Evolutionary conservation across 2,797 vertebrate genomes (phyloP).

Genomic region (Lacerta agilis): DNA sequence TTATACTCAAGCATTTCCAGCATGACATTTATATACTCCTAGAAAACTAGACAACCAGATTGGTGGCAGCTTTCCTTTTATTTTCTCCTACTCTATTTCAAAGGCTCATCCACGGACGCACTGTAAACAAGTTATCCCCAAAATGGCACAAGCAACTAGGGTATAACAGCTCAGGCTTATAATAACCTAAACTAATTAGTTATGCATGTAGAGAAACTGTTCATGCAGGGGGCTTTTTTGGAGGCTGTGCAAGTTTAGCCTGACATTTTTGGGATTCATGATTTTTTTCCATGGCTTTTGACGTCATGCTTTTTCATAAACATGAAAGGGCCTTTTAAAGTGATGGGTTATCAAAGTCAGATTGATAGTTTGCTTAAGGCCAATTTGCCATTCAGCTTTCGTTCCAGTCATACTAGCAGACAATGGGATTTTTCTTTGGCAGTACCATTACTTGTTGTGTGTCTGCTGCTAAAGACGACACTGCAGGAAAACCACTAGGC

Average conservation of each 20-base stretch:
- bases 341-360: slow-evolving; percentile 87
- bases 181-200: slow-evolving; percentile 88
- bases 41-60: slow-evolving; percentile 50
- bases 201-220: slow-evolving; percentile 86
- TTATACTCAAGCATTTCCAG: slow-evolving; percentile 99
- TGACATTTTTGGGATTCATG: slow-evolving; percentile 87
- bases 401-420: slow-evolving; percentile 92
- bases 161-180: slow-evolving; percentile 79
- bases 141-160: slow-evolving; percentile 70
- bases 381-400: slow-evolving; percentile 94
- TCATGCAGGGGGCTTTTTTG: slow-evolving; percentile 82
- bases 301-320: slow-evolving; percentile 88
- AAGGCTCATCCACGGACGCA: slow-evolving; percentile 61
- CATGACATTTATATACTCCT: slow-evolving; percentile 77
- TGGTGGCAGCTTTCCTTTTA: slow-evolving; percentile 55
- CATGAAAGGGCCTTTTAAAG: slow-evolving; percentile 92
- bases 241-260: slow-evolving; percentile 81
- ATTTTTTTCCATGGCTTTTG: slow-evolving; percentile 83
- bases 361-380: slow-evolving; percentile 91
- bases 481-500: slow-evolving; percentile 68
- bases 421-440: slow-evolving; percentile 93
- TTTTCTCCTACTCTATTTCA: slow-evolving; percentile 59
- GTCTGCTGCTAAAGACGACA: slow-evolving; percentile 74
- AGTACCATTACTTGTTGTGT: slow-evolving; percentile 80
- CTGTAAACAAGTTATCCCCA: slow-evolving; percentile 71